Evolutionary conservation across 2,888 invertebrate species (phyloP).

Genomic region (Pseudoips prasinana): DNA sequence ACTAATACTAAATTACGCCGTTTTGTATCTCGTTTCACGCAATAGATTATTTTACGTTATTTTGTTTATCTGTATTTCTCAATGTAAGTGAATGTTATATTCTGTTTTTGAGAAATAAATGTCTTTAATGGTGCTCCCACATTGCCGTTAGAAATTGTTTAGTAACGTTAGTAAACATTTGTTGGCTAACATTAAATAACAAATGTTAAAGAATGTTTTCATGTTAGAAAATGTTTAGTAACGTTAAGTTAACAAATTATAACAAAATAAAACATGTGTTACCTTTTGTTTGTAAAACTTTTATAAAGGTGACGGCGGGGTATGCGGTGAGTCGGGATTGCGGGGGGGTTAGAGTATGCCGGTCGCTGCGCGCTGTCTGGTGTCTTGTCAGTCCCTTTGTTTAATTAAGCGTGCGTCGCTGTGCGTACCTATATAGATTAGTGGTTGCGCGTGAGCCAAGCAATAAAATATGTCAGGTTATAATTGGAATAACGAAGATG

Average conservation of each 20-base stretch:
- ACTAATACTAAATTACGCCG: no score
- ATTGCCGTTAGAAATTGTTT: constrained; percentile 17
- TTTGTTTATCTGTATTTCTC: no score
- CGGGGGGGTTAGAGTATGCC: constrained; percentile 5
- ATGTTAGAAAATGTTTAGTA: constrained; percentile 16
- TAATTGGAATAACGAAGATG: constrained; percentile 23
- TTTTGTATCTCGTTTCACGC: no score
- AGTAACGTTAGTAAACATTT: constrained; percentile 21
- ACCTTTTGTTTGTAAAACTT: constrained; percentile 20
- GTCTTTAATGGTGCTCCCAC: constrained; percentile 15
- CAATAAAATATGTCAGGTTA: constrained; percentile 14
- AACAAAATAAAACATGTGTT: constrained; percentile 19
- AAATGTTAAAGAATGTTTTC: constrained; percentile 9
- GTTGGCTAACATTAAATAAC: constrained; percentile 18
- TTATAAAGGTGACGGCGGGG: constrained; percentile 16
- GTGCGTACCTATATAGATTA: constrained; percentile 10
- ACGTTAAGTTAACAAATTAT: constrained; percentile 10
- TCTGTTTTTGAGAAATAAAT: no score
- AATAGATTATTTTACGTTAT: no score
- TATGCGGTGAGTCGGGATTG: constrained; percentile 11
- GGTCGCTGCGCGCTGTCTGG: constrained; percentile 18
- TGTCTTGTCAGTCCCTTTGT: constrained; percentile 26
- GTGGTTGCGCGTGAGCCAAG: constrained; percentile 28
- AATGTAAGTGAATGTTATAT: no score
- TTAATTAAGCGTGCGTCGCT: constrained; percentile 26